A percentile compares a stretch with the other conserved stretches of the same genome.
Conservation (phyloP, 2,113 vertebrate species). For the Syngnathoides biaculeatus region DNA sequence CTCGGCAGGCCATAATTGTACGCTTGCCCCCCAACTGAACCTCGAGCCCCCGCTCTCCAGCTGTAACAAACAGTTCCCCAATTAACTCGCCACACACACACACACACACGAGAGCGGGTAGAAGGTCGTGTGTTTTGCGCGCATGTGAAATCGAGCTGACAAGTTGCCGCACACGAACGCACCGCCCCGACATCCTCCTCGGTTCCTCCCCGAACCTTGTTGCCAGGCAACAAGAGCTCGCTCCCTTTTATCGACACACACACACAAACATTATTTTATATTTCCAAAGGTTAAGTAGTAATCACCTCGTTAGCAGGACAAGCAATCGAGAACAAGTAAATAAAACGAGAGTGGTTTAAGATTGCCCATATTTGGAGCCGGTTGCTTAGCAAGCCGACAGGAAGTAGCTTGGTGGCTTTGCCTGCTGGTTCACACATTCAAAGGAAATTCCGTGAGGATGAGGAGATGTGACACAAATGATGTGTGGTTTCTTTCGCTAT, state of each 20-base stretch:
- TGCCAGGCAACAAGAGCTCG: conserved; percentile 60
- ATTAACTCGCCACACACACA: conserved; percentile 6
- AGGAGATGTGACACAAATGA: no score
- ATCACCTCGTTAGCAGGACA: neutral
- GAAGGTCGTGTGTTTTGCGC: conserved; percentile 32
- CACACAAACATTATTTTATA: neutral
- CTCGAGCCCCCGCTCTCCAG: neutral
- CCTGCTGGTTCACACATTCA: no score
- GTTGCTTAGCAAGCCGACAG: no score
- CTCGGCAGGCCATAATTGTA: neutral
- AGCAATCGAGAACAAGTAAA: neutral
- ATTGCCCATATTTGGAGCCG: no score
- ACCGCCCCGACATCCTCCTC: conserved; percentile 1
- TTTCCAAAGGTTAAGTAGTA: neutral
- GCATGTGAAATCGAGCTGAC: conserved; percentile 47
- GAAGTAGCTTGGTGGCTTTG: no score
- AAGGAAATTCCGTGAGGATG: no score
- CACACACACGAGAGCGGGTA: neutral
- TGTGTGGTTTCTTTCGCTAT: no score
- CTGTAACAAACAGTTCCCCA: neutral
- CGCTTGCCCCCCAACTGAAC: neutral
- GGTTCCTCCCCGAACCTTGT: conserved; percentile 28
- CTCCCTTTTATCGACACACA: conserved; percentile 13
- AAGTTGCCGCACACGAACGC: conserved; percentile 20
- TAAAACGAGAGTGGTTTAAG: no score